Conservation (phyloP, 2,888 invertebrate genomes). For the Parnassius smintheus region DNA sequence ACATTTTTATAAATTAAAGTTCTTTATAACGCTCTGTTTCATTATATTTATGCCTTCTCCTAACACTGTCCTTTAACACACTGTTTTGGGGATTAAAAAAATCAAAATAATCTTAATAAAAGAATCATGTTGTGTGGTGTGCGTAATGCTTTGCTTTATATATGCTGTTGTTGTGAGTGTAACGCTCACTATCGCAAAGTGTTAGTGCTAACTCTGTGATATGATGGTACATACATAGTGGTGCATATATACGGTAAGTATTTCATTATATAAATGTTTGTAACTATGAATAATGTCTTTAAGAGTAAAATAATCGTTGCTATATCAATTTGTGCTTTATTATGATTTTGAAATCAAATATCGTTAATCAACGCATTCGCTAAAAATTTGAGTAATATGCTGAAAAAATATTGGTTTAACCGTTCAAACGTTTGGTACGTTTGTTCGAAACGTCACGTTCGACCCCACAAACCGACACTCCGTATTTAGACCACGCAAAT, state of each 20-base stretch:
- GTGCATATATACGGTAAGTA: constrained; percentile 16
- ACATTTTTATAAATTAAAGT: constrained; percentile 49
- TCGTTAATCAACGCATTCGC: too few species aligned
- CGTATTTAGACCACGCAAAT: too few species aligned
- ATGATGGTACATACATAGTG: background rate
- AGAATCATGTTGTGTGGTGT: constrained; percentile 1
- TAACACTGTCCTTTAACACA: background rate
- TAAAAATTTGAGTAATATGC: too few species aligned
- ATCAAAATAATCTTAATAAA: too few species aligned
- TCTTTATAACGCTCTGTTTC: constrained; percentile 47
- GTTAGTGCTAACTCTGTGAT: background rate
- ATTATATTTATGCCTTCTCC: constrained; percentile 30
- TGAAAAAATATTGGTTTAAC: too few species aligned
- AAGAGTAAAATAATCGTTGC: background rate
- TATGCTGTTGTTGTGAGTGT: constrained; percentile 18
- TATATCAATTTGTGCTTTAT: background rate
- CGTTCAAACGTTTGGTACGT: too few species aligned
- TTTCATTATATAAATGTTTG: background rate
- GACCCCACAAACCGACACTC: too few species aligned
- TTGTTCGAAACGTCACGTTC: too few species aligned
- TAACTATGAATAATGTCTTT: background rate
- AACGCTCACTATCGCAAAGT: background rate
- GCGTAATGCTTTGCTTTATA: constrained; percentile 1
- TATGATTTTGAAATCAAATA: too few species aligned
- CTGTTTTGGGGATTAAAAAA: constrained; percentile 4